Evolutionary conservation across 2,797 vertebrate species (phyloP), one percentile per base, ranked within the genome.

Genomic region (Lycodopsis pacificus): DNA sequence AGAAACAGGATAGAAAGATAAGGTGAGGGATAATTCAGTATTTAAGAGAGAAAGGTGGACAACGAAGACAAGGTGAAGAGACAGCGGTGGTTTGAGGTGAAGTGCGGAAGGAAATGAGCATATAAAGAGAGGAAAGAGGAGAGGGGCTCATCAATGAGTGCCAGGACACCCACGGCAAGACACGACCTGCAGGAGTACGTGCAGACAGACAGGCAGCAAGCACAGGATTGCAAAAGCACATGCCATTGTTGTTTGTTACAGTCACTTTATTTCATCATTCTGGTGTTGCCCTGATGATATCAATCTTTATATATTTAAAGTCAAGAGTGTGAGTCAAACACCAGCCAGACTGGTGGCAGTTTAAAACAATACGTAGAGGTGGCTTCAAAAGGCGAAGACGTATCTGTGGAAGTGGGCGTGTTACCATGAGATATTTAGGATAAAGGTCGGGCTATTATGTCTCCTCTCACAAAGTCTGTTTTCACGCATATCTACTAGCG

Each of bases 221-320:
- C 59, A 38, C 25, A 38, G 49, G 17, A 64, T 86, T 78, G 69
- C 86, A 77, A 81, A 80, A 83, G 32, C 19, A 65, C 57, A 69
- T 51, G 36, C 13, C 49, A 38, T 2, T 17, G 38, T 34, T 38
- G 51, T 36, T 57, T 4, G 62, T n/a, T 38, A 17, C 22, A 10
- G 15, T 51, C 3, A 13, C 5, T 58, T 54, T 4, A 61, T 71
- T 73, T 49, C 62, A 71, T 34, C 22, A 12, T 32, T 22, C 19
- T 34, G 3, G 30, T 58, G 12, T 51, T 51, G 14, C 48, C 34
- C 30, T 30, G 10, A 49, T 5, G 12, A 64, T 15, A 36, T 7
- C 22, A 15, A 5, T 30, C 17, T 74, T 59, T 15, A 73, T 22
- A 48, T 49, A 2, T 5, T 49, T 46, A 22, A 62, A 3, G 36